Evolutionary conservation across 2,888 invertebrate species (phyloP).

Genomic region (Griposia aprilina): DNA sequence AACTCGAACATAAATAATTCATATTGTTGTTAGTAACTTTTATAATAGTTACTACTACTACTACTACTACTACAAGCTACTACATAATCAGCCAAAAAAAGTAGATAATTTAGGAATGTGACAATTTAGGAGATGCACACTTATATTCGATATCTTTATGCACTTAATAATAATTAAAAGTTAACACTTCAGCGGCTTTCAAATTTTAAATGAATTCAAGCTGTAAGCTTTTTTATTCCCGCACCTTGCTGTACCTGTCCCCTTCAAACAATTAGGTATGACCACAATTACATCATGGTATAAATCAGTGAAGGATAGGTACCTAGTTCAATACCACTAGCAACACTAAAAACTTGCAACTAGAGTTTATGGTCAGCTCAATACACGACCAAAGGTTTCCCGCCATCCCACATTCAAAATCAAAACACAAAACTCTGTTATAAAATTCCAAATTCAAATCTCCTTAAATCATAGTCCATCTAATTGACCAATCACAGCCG

Average conservation of each 20-base stretch:
- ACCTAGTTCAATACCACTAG: too few species aligned
- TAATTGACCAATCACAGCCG: slow-evolving; percentile 43
- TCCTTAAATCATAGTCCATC: slow-evolving; percentile 36
- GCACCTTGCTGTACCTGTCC: neutral
- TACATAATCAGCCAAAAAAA: neutral
- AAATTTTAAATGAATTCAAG: neutral
- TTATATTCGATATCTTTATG: neutral
- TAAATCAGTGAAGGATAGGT: neutral
- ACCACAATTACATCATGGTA: neutral
- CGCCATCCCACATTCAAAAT: slow-evolving; percentile 10
- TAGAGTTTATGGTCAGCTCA: neutral
- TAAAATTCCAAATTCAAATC: slow-evolving; percentile 42
- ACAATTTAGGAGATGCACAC: neutral
- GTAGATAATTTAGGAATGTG: neutral
- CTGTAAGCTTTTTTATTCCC: neutral
- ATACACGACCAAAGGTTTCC: neutral
- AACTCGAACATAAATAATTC: too few species aligned
- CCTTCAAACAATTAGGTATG: neutral
- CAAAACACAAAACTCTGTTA: slow-evolving; percentile 37
- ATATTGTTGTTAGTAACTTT: too few species aligned
- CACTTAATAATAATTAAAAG: neutral
- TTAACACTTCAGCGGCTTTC: neutral
- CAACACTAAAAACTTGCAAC: neutral
- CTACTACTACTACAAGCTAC: too few species aligned
- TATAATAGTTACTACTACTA: too few species aligned